Evolutionary conservation across 2,797 vertebrate genomes (phyloP).

Genomic region (Acridotheres tristis): DNA sequence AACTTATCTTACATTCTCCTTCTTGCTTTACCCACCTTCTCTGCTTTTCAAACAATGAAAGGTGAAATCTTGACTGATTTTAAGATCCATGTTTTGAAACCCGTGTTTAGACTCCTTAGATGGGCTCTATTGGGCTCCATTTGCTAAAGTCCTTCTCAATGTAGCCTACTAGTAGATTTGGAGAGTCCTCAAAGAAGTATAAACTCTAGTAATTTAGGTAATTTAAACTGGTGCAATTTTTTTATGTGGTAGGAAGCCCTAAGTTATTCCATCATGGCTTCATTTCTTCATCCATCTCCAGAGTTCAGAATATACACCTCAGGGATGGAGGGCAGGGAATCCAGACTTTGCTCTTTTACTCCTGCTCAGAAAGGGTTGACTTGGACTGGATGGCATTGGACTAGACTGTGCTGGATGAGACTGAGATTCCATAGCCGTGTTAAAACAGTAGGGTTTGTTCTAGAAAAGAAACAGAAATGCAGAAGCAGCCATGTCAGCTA

Average conservation of each 20-base stretch:
- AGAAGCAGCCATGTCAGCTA: background rate
- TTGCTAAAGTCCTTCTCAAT: background rate
- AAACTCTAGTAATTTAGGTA: background rate
- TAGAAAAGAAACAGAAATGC: background rate
- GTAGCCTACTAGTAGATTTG: background rate
- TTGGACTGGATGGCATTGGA: background rate
- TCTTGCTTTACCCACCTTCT: background rate
- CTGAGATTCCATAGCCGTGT: background rate
- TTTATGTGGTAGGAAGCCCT: background rate
- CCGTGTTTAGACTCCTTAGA: background rate
- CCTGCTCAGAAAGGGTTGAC: background rate
- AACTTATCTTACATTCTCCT: background rate
- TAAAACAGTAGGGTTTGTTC: background rate
- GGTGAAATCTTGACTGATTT: background rate
- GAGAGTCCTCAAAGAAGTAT: background rate
- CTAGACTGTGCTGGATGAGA: background rate
- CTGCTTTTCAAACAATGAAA: background rate
- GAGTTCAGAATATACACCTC: background rate
- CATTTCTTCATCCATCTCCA: background rate
- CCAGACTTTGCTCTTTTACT: background rate
- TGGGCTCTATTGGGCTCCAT: background rate
- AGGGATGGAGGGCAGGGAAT: rapidly evolving
- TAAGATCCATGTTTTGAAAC: background rate
- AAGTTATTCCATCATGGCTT: background rate
- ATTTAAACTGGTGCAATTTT: background rate